Base-by-base conservation (phyloP, 2,797 vertebrate species). In the Hapalemur alaotrensis region DNA sequence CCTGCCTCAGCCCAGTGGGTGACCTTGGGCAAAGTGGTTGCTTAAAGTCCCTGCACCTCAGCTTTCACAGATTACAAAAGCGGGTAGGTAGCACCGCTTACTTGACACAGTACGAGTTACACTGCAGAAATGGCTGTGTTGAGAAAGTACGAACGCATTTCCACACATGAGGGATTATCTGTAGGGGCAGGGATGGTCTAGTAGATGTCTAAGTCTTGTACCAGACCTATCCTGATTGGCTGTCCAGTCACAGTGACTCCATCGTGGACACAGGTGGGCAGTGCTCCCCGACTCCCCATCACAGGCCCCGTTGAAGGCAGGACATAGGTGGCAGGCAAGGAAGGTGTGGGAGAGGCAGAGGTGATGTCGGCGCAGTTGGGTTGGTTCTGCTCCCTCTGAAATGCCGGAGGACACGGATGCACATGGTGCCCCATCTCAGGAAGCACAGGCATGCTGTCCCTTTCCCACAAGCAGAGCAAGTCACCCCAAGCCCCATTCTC, bases 381-480 rank as follows among this genome's bases (percentile, higher is more conserved):
- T 52, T 93, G 94, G 80, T 92, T 97, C 96, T 75, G 72, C 30
- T 43, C 95, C 97, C 46, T 95, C 91, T 94, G 97, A 97, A 98
- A 97, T 75, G 91, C 97, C 94, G 80, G 32, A 22, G 86, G 89
- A 91, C 96, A 93, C 93, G 80, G 81, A 96, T 84, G 97, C 93
- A 97, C 30, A 95, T 82, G 95, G 96, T 17, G 91, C 89, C 92
- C 93, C 94, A 97, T 97, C 96, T 92, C n/a, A 92, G 97, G 97
- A 98, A 98, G 98, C 93, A 98, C 98, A 98, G 98, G 98, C 98
- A 98, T 96, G 97, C 90, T 98, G 97, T 98, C 98, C 98, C 97
- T 98, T 99, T 99, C 98, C 98, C 98, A 99, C 98, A 98, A 98
- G 98, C 81, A 41, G 95, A 98, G 97, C 98, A 97, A 98, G 97